Evolutionary conservation across 2,113 vertebrate species (phyloP).

Genomic region (Catharus fuscescens): DNA sequence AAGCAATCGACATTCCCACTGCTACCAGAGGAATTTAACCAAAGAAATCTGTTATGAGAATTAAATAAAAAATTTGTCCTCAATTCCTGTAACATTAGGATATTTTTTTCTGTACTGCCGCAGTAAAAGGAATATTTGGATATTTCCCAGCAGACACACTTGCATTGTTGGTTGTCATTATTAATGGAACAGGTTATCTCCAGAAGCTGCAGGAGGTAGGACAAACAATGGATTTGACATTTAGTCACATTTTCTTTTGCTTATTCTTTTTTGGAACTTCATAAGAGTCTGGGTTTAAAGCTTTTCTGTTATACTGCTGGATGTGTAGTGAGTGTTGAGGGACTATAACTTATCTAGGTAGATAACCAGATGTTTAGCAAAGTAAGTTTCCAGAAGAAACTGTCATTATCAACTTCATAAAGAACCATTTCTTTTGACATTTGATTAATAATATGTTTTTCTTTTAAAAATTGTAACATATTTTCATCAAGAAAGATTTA

Average conservation of each 20-base stretch:
- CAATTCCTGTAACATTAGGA: not conserved
- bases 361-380: not conserved
- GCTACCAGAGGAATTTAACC: not conserved
- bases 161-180: not conserved
- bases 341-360: not conserved
- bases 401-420: not conserved
- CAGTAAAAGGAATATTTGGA: not conserved
- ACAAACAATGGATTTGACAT: not conserved
- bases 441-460: not conserved
- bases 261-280: not conserved
- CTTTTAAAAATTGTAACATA: accelerated
- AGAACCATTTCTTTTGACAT: not conserved
- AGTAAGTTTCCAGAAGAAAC: not conserved
- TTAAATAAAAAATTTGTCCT: not conserved
- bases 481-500: not conserved
- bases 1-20: not conserved
- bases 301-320: not conserved
- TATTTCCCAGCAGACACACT: not conserved
- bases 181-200: not conserved
- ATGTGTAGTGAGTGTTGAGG: not conserved
- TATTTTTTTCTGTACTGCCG: not conserved
- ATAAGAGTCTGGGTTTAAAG: not conserved
- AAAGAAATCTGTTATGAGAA: not conserved
- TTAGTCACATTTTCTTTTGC: not conserved
- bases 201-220: not conserved